Conservation (phyloP, 2,113 vertebrate genomes). For the Peromyscus californicus region DNA sequence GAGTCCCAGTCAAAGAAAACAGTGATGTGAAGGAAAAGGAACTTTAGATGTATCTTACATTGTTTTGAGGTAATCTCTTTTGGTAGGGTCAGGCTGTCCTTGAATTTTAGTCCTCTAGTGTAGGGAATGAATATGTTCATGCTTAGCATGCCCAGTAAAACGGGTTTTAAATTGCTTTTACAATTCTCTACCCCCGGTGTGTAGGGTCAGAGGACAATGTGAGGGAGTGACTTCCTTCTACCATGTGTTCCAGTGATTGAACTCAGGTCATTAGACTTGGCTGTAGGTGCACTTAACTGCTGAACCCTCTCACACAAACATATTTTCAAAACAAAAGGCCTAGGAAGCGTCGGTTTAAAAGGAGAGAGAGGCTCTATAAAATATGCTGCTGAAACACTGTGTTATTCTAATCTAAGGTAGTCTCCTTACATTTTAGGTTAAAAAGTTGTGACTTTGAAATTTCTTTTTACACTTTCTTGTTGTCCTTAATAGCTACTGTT, state of each 20-base stretch:
- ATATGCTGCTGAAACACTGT: neutral
- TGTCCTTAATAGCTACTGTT: neutral
- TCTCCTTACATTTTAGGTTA: neutral
- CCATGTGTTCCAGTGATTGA: neutral
- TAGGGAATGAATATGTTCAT: neutral
- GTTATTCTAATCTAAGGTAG: neutral
- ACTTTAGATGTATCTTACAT: neutral
- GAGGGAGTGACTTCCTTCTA: neutral
- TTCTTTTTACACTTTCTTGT: neutral
- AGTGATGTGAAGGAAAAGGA: neutral
- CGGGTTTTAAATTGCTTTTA: neutral
- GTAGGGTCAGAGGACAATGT: neutral
- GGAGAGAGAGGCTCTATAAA: neutral
- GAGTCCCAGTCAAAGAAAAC: neutral
- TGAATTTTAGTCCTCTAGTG: neutral
- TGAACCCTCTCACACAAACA: neutral
- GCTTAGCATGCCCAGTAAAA: neutral
- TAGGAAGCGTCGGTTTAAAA: neutral
- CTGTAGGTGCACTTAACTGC: neutral
- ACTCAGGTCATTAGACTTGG: neutral
- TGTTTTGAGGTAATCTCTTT: neutral
- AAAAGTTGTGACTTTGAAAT: constrained; percentile 37
- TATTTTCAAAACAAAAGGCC: too few relatives aligned
- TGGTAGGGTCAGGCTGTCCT: neutral
- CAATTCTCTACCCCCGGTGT: neutral